A percentile compares a stretch with the other conserved stretches of the same genome.
phyloP scores from a whole-genome alignment of 1,140 invertebrate species.

The Drosophila ficusphila region DNA sequence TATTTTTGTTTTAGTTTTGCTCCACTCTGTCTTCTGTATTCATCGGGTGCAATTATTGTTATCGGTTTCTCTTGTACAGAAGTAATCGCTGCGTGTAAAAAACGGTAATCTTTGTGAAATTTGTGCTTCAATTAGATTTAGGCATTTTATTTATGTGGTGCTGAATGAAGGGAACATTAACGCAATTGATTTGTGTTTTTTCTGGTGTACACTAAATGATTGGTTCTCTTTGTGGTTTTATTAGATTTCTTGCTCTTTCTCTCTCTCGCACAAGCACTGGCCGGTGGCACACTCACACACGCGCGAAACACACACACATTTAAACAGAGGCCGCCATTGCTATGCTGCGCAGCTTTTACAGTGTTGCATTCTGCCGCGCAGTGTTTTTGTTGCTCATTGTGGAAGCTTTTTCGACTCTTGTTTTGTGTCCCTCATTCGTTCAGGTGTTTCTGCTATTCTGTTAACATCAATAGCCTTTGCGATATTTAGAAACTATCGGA shows the following conservation, averaged over 20 bases:
- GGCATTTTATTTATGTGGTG: neutral
- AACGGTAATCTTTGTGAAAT: slow-evolving; percentile 14
- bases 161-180: slow-evolving; percentile 39
- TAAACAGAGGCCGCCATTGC: slow-evolving; percentile 26
- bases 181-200: slow-evolving; percentile 38
- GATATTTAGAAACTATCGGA: slow-evolving; percentile 1
- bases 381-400: neutral
- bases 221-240: slow-evolving; percentile 15
- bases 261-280: slow-evolving; percentile 8
- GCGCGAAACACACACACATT: neutral
- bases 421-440: slow-evolving; percentile 25
- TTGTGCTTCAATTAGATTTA: too few species aligned
- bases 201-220: slow-evolving; percentile 7
- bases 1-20: slow-evolving; percentile 58
- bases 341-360: slow-evolving; percentile 27
- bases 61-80: slow-evolving; percentile 48
- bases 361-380: slow-evolving; percentile 40
- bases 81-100: slow-evolving; percentile 3
- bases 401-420: slow-evolving; percentile 25
- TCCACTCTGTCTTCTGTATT: slow-evolving; percentile 13
- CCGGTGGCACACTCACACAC: slow-evolving; percentile 1
- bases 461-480: neutral
- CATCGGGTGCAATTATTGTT: slow-evolving; percentile 34
- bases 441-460: slow-evolving; percentile 2
- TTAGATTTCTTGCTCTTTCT: neutral